phyloP scores from a whole-genome alignment of 2,113 vertebrate genomes.

The Neolamprologus tretocephalus region DNA sequence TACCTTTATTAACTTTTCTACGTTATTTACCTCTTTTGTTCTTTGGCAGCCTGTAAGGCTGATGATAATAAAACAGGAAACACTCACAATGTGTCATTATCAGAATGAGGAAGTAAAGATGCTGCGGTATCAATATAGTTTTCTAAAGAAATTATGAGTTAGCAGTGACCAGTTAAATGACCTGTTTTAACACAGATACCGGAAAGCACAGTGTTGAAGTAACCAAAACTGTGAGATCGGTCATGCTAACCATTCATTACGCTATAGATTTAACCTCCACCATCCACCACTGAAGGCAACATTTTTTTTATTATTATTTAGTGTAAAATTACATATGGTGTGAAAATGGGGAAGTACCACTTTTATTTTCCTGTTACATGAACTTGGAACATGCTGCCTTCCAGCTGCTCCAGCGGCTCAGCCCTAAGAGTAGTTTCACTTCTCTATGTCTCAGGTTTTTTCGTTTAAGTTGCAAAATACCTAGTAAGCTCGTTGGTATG shows the following conservation, averaged over 20 bases:
- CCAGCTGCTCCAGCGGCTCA: slow-evolving; percentile 67
- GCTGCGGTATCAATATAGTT: slow-evolving; percentile 89
- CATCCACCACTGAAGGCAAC: not conserved
- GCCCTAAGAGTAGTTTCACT: slow-evolving; percentile 68
- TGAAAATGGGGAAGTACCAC: slow-evolving; percentile 68
- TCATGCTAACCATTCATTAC: not conserved
- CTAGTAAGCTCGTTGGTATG: slow-evolving; percentile 30
- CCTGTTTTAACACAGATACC: not conserved
- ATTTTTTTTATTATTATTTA: not conserved
- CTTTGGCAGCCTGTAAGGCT: slow-evolving; percentile 42
- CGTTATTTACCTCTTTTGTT: not conserved
- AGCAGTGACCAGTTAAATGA: slow-evolving; percentile 72
- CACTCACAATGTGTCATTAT: slow-evolving; percentile 85
- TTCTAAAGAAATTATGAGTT: slow-evolving; percentile 86
- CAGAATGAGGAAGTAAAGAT: slow-evolving; percentile 82
- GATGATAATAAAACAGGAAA: slow-evolving; percentile 86
- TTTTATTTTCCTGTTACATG: slow-evolving; percentile 72
- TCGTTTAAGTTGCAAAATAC: slow-evolving; percentile 71
- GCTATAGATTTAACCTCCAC: not conserved
- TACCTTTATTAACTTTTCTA: not conserved
- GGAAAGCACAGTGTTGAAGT: not conserved
- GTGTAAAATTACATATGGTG: slow-evolving; percentile 37
- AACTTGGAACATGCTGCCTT: slow-evolving; percentile 57
- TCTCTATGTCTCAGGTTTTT: slow-evolving; percentile 57
- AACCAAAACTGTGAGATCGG: not conserved